phyloP scores from a whole-genome alignment of 2,113 vertebrate genomes.

The Orientallactaga bullata region DNA sequence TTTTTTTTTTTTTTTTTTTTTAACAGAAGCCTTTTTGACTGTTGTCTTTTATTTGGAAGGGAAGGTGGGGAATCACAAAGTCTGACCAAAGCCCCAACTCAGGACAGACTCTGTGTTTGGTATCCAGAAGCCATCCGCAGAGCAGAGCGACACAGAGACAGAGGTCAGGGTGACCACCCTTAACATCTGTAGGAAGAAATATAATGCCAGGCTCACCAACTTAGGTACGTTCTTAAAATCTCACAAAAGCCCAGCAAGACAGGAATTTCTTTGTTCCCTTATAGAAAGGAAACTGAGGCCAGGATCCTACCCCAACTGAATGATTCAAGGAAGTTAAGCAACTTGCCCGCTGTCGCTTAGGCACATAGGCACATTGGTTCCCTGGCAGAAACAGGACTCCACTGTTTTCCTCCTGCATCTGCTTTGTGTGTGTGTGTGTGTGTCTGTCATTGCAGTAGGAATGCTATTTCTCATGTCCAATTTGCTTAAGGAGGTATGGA shows the following conservation, averaged over 20 bases:
- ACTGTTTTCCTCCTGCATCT: background rate
- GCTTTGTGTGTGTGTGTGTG: background rate
- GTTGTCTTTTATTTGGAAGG: background rate
- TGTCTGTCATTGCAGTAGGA: background rate
- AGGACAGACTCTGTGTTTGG: background rate
- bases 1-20: too few relatives aligned
- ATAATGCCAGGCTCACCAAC: background rate
- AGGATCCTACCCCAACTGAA: background rate
- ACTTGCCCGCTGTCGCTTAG: background rate
- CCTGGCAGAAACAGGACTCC: background rate
- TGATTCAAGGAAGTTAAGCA: background rate
- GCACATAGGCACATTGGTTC: background rate
- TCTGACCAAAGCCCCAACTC: too few relatives aligned
- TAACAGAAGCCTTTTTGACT: background rate
- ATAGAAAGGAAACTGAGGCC: background rate
- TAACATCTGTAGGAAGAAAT: background rate
- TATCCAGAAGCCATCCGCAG: background rate
- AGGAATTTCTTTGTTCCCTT: slow-evolving; percentile 2
- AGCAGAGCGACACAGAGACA: rapidly evolving
- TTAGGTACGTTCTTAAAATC: background rate
- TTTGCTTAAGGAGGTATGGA: background rate
- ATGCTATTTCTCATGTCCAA: background rate
- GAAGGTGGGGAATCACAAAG: background rate
- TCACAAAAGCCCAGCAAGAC: background rate
- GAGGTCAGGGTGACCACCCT: background rate